phyloP scores from a whole-genome alignment of 2,113 vertebrate genomes.

The Pogona vitticeps region DNA sequence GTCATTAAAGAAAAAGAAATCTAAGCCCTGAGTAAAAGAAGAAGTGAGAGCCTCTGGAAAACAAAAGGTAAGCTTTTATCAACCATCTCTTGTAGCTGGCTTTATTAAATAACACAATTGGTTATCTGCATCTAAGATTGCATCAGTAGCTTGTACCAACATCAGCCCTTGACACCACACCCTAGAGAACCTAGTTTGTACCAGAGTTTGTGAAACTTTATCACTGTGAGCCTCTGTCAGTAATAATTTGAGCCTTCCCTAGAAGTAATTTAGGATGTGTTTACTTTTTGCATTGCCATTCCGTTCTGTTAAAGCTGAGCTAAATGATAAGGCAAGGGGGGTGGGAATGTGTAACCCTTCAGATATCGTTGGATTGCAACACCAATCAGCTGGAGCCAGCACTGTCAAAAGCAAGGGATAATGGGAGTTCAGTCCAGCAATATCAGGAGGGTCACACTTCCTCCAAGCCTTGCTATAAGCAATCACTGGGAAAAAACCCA shows the following conservation, averaged over 20 bases:
- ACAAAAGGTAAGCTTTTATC: slow-evolving; percentile 17
- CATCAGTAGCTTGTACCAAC: not conserved
- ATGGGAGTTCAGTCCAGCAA: no score
- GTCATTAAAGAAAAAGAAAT: slow-evolving; percentile 7
- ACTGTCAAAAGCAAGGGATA: no score
- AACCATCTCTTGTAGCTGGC: not conserved
- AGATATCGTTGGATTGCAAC: no score
- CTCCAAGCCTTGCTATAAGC: no score
- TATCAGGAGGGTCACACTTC: no score
- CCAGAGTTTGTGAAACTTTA: not conserved
- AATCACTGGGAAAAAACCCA: no score
- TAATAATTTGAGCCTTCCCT: not conserved
- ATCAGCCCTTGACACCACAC: not conserved
- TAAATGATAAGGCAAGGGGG: not conserved
- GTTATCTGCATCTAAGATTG: no score
- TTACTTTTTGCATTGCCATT: not conserved
- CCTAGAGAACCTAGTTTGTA: not conserved
- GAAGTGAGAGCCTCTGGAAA: not conserved
- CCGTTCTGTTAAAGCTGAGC: not conserved
- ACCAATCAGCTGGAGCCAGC: no score
- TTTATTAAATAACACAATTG: not conserved
- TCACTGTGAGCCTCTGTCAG: not conserved
- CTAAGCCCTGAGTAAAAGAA: not conserved
- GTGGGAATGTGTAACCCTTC: no score
- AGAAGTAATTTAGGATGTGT: not conserved